Conservation (phyloP, 1,140 invertebrate species). For the Vollenhovia emeryi region DNA sequence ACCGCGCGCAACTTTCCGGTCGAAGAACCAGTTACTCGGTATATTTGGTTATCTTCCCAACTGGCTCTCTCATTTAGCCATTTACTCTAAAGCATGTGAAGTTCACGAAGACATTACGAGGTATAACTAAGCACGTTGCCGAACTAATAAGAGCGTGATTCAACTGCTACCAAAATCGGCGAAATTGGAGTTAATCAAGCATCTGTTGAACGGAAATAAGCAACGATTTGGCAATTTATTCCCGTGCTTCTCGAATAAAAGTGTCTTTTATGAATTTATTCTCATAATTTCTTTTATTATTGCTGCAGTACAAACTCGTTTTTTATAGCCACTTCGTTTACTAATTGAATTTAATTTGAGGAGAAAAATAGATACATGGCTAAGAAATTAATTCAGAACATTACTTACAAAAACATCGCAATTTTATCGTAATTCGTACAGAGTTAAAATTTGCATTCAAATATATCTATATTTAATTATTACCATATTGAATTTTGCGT, state of each 20-base stretch:
- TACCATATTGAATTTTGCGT: not conserved
- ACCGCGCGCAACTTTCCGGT: slow-evolving; percentile 24
- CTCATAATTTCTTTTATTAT: not conserved
- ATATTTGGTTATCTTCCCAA: slow-evolving; percentile 43
- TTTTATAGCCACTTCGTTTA: slow-evolving; percentile 10
- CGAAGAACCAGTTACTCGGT: slow-evolving; percentile 37
- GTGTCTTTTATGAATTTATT: not conserved
- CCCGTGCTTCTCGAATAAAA: not conserved
- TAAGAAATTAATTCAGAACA: not conserved
- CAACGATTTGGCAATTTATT: not conserved
- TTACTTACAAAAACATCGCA: not conserved
- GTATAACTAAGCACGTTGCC: slow-evolving; percentile 20
- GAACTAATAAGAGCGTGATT: slow-evolving; percentile 36
- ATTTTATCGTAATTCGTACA: not conserved
- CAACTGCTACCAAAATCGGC: not conserved
- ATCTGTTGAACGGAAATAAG: not conserved
- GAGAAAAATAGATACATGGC: not conserved
- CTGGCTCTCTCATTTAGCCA: slow-evolving; percentile 41
- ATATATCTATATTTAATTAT: not conserved
- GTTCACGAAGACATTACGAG: slow-evolving; percentile 29
- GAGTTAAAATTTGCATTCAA: slow-evolving; percentile 1
- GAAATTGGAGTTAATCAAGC: slow-evolving; percentile 33
- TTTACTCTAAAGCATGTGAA: slow-evolving; percentile 39
- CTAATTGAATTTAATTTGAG: not conserved
- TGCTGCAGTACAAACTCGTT: not conserved